Conservation (phyloP, 2,888 invertebrate genomes). For the Isoperla grammatica region DNA sequence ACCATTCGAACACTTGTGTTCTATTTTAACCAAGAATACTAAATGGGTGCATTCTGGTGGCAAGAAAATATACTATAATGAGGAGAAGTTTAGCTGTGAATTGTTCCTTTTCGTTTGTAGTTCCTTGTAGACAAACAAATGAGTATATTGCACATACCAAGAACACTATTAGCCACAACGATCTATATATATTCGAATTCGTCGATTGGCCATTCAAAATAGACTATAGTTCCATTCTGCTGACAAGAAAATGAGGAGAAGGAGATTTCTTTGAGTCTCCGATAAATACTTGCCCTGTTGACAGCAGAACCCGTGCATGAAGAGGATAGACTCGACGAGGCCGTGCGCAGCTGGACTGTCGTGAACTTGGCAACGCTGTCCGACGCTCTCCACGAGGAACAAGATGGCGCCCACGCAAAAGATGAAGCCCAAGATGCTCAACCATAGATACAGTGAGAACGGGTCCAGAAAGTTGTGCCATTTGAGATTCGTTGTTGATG, state of each 20-base stretch:
- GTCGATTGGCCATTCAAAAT: no score
- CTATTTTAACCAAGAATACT: not conserved
- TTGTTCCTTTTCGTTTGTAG: no score
- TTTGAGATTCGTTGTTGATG: not conserved
- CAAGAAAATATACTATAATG: no score
- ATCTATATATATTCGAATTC: no score
- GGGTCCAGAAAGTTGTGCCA: conserved; percentile 1
- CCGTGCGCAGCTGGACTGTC: not conserved
- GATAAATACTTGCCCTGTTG: not conserved
- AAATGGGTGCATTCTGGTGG: no score
- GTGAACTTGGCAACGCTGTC: not conserved
- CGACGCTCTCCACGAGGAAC: not conserved
- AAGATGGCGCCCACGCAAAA: not conserved
- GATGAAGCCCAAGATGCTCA: not conserved
- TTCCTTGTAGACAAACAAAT: no score
- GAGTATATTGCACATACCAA: no score
- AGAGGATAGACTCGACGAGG: not conserved
- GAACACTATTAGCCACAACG: no score
- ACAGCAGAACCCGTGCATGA: not conserved
- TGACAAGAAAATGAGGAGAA: no score
- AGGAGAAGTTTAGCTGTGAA: no score
- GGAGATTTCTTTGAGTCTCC: no score
- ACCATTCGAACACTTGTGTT: not conserved
- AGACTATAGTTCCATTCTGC: no score
- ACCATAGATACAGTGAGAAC: not conserved